Evolutionary conservation across 1,140 invertebrate genomes (phyloP).

Genomic region (Cyrtorhinus lividipennis): DNA sequence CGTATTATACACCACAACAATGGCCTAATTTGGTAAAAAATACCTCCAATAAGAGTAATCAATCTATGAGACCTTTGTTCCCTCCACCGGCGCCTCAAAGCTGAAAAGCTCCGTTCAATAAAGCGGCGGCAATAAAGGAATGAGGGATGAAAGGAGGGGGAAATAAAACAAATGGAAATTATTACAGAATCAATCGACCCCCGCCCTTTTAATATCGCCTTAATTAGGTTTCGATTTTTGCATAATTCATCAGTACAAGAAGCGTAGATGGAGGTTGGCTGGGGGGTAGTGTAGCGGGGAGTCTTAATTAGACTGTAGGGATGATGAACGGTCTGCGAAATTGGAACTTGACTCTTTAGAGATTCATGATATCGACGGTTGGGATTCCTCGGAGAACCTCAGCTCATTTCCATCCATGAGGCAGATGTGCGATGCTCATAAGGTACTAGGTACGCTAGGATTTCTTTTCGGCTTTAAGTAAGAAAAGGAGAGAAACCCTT

Average conservation of each 20-base stretch:
- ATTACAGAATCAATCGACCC: constrained; percentile 13
- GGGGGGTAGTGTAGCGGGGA: neutral
- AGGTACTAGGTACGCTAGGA: too few relatives aligned
- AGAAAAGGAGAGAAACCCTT: too few relatives aligned
- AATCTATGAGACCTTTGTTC: too few relatives aligned
- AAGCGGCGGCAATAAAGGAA: neutral
- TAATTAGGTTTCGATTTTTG: constrained; percentile 16
- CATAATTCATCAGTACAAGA: constrained; percentile 15
- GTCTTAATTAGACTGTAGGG: constrained; percentile 10
- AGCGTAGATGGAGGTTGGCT: neutral
- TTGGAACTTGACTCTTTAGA: neutral
- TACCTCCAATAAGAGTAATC: too few relatives aligned
- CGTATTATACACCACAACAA: too few relatives aligned
- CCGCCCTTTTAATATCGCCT: constrained; percentile 12
- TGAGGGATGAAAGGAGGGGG: neutral
- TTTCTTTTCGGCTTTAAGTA: too few relatives aligned
- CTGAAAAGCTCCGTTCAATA: neutral
- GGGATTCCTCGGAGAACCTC: neutral
- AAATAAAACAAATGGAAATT: constrained; percentile 14
- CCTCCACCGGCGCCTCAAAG: too few relatives aligned
- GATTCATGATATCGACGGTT: neutral
- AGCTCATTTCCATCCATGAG: neutral
- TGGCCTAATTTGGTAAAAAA: too few relatives aligned
- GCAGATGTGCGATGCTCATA: too few relatives aligned
- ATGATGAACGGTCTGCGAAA: neutral